phyloP scores from a whole-genome alignment of 2,888 invertebrate genomes.

The Habroteleia sp. region DNA sequence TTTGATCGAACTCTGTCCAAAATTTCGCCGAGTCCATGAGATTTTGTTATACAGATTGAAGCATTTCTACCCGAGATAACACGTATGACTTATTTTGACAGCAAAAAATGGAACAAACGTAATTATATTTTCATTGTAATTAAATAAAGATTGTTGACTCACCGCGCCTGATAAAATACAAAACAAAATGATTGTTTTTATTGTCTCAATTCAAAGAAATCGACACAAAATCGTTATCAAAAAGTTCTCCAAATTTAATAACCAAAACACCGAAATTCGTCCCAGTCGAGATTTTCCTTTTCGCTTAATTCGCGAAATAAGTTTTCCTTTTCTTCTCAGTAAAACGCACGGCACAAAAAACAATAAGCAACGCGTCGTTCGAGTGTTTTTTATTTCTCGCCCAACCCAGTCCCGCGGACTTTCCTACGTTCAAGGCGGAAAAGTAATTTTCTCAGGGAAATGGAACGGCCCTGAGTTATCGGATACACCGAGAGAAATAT shows the following conservation, averaged over 20 bases:
- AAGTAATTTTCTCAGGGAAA: slow-evolving; percentile 75
- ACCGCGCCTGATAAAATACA: neutral
- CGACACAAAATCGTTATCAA: too few species aligned
- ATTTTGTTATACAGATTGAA: slow-evolving; percentile 34
- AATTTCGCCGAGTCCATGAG: slow-evolving; percentile 1
- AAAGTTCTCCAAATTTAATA: too few species aligned
- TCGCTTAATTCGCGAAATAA: too few species aligned
- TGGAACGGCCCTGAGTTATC: slow-evolving; percentile 69
- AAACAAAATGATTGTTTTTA: too few species aligned
- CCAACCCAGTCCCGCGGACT: slow-evolving; percentile 63
- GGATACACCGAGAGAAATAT: slow-evolving; percentile 67
- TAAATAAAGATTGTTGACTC: neutral
- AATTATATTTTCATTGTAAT: slow-evolving; percentile 5
- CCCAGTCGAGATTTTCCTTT: too few species aligned
- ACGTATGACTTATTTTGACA: neutral
- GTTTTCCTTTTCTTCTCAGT: too few species aligned
- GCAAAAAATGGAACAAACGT: slow-evolving; percentile 1
- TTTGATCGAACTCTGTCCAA: too few species aligned
- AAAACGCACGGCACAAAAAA: too few species aligned
- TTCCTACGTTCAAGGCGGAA: slow-evolving; percentile 68
- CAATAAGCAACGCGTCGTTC: slow-evolving; percentile 57
- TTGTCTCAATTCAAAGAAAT: too few species aligned
- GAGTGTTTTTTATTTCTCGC: slow-evolving; percentile 33
- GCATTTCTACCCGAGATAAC: too few species aligned
- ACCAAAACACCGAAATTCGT: too few species aligned